These are phyloP conservation scores for Ibidorhyncha struthersii DNA, from an alignment of 2,113 vertebrate species.

Conservation along the genomic window DNA sequence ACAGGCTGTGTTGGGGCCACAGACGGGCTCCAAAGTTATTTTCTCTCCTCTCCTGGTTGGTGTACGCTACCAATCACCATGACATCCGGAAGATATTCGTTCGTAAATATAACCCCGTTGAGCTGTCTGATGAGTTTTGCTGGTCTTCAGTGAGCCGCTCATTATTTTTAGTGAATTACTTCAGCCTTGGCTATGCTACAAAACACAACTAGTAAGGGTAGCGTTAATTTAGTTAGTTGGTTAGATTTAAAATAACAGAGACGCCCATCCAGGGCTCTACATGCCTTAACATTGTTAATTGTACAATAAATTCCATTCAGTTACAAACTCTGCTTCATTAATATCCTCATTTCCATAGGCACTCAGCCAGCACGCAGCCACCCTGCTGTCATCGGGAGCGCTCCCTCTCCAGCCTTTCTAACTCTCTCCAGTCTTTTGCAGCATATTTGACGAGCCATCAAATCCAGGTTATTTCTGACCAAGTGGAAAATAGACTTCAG, in stretches of 20 bases:
- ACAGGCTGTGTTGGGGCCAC: not conserved
- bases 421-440: not conserved
- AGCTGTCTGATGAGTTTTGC: not conserved
- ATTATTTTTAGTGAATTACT: slow-evolving; percentile 32
- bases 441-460: not conserved
- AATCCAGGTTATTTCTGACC: not conserved
- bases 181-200: not conserved
- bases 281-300: not conserved
- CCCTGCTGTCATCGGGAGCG: not conserved
- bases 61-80: not conserved
- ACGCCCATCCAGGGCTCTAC: not conserved
- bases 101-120: not conserved
- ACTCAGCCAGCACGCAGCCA: not conserved
- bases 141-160: not conserved
- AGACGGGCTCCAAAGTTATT: not conserved
- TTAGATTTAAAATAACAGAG: not conserved
- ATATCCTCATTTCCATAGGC: not conserved
- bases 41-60: not conserved
- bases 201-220: not conserved
- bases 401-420: not conserved
- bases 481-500: not conserved
- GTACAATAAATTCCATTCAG: not conserved
- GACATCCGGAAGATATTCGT: not conserved
- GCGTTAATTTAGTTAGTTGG: not conserved
- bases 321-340: not conserved